Conservation (phyloP, 2,797 vertebrate species). For the Eidolon dupreanum region DNA sequence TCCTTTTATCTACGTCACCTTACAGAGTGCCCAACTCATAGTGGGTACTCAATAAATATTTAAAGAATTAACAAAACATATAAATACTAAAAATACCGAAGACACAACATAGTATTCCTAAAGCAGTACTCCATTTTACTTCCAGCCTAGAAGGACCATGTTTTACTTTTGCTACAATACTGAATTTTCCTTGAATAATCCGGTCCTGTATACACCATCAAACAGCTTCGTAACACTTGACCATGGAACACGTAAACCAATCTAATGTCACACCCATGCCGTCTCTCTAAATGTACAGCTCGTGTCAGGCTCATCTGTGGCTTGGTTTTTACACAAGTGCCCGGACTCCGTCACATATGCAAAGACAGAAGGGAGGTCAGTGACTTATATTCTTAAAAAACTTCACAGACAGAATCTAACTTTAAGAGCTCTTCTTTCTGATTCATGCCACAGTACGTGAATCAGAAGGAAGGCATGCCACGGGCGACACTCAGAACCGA, state of each 20-base stretch:
- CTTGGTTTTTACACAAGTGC: neutral
- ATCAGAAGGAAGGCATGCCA: neutral
- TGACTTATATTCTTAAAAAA: neutral
- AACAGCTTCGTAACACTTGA: neutral
- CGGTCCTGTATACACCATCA: neutral
- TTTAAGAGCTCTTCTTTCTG: neutral
- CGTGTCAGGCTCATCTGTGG: neutral
- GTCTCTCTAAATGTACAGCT: neutral
- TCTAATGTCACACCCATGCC: neutral
- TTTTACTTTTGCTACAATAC: neutral
- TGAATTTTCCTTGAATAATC: neutral
- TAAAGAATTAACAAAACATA: neutral
- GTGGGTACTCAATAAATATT: neutral
- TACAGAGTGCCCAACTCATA: neutral
- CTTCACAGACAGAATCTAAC: neutral
- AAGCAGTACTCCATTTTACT: fast-evolving
- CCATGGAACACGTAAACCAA: neutral
- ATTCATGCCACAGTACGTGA: neutral
- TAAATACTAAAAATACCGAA: neutral
- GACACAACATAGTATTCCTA: neutral
- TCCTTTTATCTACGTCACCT: neutral
- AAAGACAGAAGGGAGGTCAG: neutral
- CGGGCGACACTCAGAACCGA: neutral
- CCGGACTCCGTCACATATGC: neutral
- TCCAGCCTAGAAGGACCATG: neutral